A percentile compares a stretch with the other conserved stretches of the same genome.
These are phyloP conservation scores for Illadopsis cleaveri DNA, from an alignment of 2,113 vertebrate species.

Conservation along the genomic window DNA sequence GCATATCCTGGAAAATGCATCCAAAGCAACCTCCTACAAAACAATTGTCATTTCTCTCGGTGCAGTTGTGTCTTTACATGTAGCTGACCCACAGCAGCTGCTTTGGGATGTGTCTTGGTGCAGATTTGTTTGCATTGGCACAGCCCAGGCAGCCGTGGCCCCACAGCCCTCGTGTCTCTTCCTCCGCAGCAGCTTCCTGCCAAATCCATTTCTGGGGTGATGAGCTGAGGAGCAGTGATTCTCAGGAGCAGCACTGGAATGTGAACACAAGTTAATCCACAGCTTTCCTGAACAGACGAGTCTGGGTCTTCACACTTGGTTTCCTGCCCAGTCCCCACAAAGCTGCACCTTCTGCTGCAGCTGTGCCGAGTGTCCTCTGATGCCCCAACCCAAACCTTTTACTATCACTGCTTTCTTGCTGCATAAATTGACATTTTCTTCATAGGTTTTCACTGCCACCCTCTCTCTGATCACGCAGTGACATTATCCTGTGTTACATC, in stretches of 20 bases:
- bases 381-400: neutral
- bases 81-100: neutral
- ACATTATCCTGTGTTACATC: neutral
- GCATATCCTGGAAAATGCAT: neutral
- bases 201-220: neutral
- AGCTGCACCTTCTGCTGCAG: neutral
- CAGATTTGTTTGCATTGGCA: neutral
- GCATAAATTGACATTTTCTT: neutral
- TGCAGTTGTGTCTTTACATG: neutral
- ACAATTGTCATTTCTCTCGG: neutral
- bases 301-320: neutral
- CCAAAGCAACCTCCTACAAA: neutral
- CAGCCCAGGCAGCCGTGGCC: neutral
- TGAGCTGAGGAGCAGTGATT: neutral
- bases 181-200: neutral
- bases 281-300: neutral
- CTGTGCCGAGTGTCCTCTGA: neutral
- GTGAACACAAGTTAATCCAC: neutral
- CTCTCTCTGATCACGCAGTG: neutral
- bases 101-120: neutral
- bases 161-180: neutral
- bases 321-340: neutral
- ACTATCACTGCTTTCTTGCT: neutral
- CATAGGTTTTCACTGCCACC: neutral
- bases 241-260: neutral